phyloP scores from a whole-genome alignment of 2,888 invertebrate genomes.

The Pelosia muscerda region DNA sequence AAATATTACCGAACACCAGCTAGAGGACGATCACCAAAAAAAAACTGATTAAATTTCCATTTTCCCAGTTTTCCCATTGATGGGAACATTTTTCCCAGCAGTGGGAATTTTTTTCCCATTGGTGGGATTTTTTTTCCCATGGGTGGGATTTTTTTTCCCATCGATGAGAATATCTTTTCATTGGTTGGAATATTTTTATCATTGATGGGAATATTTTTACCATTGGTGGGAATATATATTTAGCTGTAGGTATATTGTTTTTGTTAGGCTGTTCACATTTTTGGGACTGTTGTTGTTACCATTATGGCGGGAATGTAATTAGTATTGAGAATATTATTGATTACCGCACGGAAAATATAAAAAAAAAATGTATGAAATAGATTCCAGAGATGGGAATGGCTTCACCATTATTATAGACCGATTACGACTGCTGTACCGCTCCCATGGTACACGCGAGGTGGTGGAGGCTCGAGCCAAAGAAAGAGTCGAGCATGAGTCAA shows the following conservation, averaged over 20 bases:
- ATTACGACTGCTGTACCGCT: too few species aligned
- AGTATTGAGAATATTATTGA: background rate
- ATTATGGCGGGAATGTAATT: background rate
- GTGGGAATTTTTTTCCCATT: background rate
- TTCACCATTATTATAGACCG: background rate
- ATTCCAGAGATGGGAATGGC: background rate
- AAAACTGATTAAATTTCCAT: background rate
- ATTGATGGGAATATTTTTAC: background rate
- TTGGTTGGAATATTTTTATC: too few species aligned
- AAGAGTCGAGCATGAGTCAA: too few species aligned
- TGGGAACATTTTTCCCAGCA: background rate
- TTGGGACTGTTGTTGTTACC: background rate
- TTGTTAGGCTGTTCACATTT: background rate
- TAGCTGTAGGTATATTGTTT: background rate
- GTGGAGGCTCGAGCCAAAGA: too few species aligned
- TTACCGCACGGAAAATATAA: too few species aligned
- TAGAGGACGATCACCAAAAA: background rate
- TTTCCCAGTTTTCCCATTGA: background rate
- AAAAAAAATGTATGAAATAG: background rate
- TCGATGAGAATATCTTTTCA: background rate
- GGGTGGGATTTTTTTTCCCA: background rate
- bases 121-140: background rate
- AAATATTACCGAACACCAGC: background rate
- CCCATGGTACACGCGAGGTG: too few species aligned
- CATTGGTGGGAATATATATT: background rate